Conservation (phyloP, 2,888 invertebrate species). For the Eubasilissa splendida region DNA sequence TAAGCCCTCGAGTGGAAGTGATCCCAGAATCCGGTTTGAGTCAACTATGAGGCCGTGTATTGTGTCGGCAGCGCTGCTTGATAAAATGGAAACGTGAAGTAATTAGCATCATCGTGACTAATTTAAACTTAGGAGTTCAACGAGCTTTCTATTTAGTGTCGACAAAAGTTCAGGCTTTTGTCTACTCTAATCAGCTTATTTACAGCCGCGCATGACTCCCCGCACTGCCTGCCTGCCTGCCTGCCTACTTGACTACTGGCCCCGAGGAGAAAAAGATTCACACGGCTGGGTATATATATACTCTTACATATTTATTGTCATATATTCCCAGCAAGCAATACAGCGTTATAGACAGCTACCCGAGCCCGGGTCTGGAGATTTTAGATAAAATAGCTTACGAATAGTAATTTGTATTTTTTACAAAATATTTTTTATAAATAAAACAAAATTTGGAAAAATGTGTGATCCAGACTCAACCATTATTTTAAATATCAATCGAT, state of each 20-base stretch:
- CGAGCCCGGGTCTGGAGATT: too few species aligned
- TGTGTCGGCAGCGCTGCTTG: constrained; percentile 34
- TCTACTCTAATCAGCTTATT: constrained; percentile 37
- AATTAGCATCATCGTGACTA: constrained; percentile 59
- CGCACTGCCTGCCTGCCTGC: background rate
- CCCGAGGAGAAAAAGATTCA: too few species aligned
- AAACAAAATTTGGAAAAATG: too few species aligned
- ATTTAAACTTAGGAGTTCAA: constrained; percentile 58
- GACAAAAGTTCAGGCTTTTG: constrained; percentile 57
- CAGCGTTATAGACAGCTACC: too few species aligned
- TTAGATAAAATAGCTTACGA: too few species aligned
- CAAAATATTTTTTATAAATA: too few species aligned
- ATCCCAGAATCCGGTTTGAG: constrained; percentile 9
- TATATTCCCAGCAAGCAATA: too few species aligned
- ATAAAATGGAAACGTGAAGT: constrained; percentile 56
- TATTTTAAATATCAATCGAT: too few species aligned
- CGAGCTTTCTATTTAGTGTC: constrained; percentile 58
- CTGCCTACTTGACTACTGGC: background rate
- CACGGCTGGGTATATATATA: too few species aligned
- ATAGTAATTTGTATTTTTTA: too few species aligned
- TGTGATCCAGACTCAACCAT: too few species aligned
- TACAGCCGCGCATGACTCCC: constrained; percentile 20
- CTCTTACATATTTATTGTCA: too few species aligned
- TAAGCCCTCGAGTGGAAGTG: background rate
- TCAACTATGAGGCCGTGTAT: constrained; percentile 22